Conservation (phyloP, 2,888 invertebrate species). For the Hermaeophaga mercurialis region DNA sequence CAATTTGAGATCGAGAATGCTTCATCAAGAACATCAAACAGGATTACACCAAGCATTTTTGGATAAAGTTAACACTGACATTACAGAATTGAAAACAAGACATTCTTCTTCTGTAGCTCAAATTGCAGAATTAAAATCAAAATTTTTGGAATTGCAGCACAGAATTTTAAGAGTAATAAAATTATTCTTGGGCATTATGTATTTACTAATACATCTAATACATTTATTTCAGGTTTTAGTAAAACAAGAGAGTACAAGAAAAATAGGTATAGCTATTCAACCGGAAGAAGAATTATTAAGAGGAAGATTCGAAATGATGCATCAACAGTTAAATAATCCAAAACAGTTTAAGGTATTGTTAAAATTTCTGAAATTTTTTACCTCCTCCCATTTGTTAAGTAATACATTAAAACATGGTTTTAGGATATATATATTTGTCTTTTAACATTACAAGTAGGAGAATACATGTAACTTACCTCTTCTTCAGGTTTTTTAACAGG, state of each 20-base stretch:
- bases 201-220: not conserved
- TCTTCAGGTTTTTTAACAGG: not conserved
- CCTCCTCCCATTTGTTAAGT: too few species aligned
- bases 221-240: constrained; percentile 71
- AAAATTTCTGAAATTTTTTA: too few species aligned
- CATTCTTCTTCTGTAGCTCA: constrained; percentile 81
- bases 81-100: constrained; percentile 77
- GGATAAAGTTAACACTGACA: constrained; percentile 76
- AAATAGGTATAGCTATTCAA: constrained; percentile 83
- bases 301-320: constrained; percentile 84
- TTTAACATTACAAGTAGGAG: too few species aligned
- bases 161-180: constrained; percentile 74
- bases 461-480: not conserved
- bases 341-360: constrained; percentile 90
- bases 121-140: constrained; percentile 80
- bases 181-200: constrained; percentile 1
- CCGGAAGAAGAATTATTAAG: constrained; percentile 91
- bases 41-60: constrained; percentile 81
- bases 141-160: constrained; percentile 81
- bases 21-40: constrained; percentile 84
- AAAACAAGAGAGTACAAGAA: constrained; percentile 86
- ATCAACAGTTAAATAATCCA: constrained; percentile 86
- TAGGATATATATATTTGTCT: too few species aligned
- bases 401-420: too few species aligned
- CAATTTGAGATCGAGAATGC: constrained; percentile 78